Evolutionary conservation across 2,113 vertebrate species (phyloP), one percentile per base, ranked within the genome.

Genomic region (Chionodraco myersi): DNA sequence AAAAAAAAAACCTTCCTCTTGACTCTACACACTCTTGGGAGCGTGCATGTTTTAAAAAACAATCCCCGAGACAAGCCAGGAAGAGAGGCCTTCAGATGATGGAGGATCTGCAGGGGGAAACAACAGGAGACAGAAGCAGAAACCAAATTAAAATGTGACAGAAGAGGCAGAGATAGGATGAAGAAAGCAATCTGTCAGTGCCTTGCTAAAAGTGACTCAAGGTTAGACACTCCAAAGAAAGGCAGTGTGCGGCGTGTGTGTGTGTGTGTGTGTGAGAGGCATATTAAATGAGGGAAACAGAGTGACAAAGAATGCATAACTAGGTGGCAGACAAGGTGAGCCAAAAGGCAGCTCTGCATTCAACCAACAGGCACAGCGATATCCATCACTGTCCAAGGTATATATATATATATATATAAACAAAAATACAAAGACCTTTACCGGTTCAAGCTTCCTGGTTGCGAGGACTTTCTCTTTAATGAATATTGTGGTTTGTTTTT

Each of bases 41-140:
- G 75, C 14, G 41, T 69, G 87, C 90, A 92, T 92, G 65, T 71
- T 83, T 83, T 65, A 71, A 69, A 48, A 54, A 83, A 41, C 36
- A 41, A 79, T 76, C 72, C 30, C 65, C 1, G 11, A 23, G 63
- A 77, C 67, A 80, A 59, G 59, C 58, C 45, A 36, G 54, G 70
- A 70, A 62, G 77, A 74, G 78, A 77, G 11, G 66, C 44, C 70
- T 80, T 88, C 68, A 34, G 86, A 62, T 74, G 90, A 75, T 71
- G 80, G 70, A 90, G 87, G 63, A 71, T 76, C 91, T 92, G 82
- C 68, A 53, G 67, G 57, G 30, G 16, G 48, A 74, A 67, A 67
- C 44, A 53, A 79, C 84, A 81, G 69, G 58, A 81, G 53, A 85
- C 21, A 70, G 48, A 71, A 14, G 83, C 12, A 67, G 53, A 67